Conservation (phyloP, 2,113 vertebrate genomes). For the Tinamus guttatus region DNA sequence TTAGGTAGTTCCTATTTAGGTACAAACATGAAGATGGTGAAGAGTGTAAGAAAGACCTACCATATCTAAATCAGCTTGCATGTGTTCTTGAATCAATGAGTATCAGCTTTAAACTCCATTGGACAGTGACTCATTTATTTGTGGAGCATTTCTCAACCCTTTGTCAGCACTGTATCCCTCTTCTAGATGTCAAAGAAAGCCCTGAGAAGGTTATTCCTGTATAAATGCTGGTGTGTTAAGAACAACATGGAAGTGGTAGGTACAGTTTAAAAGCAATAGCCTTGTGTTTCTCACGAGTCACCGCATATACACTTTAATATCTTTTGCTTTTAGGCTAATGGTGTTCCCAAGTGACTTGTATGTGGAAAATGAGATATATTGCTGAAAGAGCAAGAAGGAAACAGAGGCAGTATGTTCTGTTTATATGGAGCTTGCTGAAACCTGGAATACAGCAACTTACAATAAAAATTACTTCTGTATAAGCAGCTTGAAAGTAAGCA, state of each 20-base stretch:
- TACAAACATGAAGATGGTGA: background rate
- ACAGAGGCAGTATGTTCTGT: constrained; percentile 81
- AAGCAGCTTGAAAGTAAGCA: constrained; percentile 82
- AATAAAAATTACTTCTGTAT: constrained; percentile 80
- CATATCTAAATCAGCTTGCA: background rate
- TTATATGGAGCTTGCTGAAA: constrained; percentile 80
- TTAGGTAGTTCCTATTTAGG: background rate
- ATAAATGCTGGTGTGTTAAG: background rate
- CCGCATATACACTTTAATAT: background rate
- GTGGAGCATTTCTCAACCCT: background rate
- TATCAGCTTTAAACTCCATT: too few species aligned
- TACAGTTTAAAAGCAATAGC: background rate
- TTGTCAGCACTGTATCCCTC: background rate
- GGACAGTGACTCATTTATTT: background rate
- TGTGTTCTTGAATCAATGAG: background rate
- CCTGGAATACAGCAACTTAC: constrained; percentile 83
- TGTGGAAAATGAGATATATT: constrained; percentile 77
- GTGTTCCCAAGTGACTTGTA: constrained; percentile 79
- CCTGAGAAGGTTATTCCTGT: background rate
- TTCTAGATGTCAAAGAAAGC: background rate
- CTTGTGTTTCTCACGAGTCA: background rate
- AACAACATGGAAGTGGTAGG: background rate
- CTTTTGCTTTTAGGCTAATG: constrained; percentile 72
- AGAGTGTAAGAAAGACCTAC: background rate
- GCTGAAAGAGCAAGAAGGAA: constrained; percentile 80